These are phyloP conservation scores for Mesoligia furuncula DNA, from an alignment of 2,888 invertebrate species.

Conservation along the genomic window DNA sequence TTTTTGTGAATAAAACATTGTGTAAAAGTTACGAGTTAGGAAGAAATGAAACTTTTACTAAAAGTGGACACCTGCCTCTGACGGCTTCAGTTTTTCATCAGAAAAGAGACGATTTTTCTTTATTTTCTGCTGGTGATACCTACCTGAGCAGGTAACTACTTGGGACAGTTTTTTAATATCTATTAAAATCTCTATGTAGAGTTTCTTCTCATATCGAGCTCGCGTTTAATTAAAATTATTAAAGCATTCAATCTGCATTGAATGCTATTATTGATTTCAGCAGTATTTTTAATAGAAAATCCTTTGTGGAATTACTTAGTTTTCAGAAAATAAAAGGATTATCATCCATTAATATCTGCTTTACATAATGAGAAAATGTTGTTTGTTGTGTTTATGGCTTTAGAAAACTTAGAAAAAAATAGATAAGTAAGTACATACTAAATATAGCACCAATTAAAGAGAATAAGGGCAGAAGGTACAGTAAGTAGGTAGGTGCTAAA, in stretches of 20 bases:
- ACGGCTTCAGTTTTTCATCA: slow-evolving; percentile 39
- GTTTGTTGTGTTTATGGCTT: no score
- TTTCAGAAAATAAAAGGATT: neutral
- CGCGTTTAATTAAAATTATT: slow-evolving; percentile 24
- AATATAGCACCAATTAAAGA: neutral
- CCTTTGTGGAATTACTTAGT: neutral
- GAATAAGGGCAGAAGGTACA: neutral
- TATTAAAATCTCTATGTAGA: slow-evolving; percentile 1
- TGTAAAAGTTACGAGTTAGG: slow-evolving; percentile 32
- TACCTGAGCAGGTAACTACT: neutral
- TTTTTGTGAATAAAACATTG: slow-evolving; percentile 17
- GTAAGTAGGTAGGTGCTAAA: slow-evolving; percentile 44
- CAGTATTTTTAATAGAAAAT: slow-evolving; percentile 22
- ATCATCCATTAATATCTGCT: neutral
- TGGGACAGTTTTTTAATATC: slow-evolving; percentile 16
- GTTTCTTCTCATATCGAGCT: neutral
- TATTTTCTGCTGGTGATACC: slow-evolving; percentile 15
- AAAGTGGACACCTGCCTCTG: slow-evolving; percentile 49
- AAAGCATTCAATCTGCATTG: slow-evolving; percentile 11
- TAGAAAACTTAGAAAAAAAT: no score
- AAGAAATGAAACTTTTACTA: slow-evolving; percentile 46
- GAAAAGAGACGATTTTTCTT: slow-evolving; percentile 36
- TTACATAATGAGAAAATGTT: neutral
- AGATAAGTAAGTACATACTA: no score
- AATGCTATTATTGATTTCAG: slow-evolving; percentile 9